These are phyloP conservation scores for Riparia riparia DNA, from an alignment of 2,113 vertebrate species.

Conservation along the genomic window DNA sequence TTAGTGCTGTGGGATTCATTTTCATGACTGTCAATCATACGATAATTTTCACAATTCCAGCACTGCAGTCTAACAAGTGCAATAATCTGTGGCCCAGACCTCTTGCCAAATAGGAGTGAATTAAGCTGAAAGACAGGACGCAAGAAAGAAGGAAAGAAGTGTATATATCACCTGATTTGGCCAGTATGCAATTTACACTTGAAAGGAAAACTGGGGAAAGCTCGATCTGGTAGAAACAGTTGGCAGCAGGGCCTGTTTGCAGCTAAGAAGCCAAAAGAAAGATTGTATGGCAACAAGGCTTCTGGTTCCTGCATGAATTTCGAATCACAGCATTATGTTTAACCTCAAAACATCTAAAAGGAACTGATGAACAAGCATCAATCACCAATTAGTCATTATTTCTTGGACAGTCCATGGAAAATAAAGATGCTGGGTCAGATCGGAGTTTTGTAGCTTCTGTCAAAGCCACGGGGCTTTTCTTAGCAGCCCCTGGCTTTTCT, in stretches of 20 bases:
- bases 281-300: conserved; percentile 51
- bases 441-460: not conserved
- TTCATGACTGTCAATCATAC: conserved; percentile 14
- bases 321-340: conserved; percentile 1
- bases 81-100: conserved; percentile 4
- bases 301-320: conserved; percentile 29
- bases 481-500: not conserved
- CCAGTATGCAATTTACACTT: conserved; percentile 34
- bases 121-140: conserved; percentile 1
- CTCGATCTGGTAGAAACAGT: conserved; percentile 10
- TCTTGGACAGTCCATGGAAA: not conserved
- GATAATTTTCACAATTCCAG: not conserved
- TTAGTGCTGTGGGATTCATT: conserved; percentile 27
- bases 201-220: conserved; percentile 44
- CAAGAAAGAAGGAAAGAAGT: not conserved
- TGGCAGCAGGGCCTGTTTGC: conserved; percentile 57
- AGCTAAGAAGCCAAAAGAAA: conserved; percentile 52
- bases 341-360: conserved; percentile 42
- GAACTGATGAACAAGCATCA: not conserved
- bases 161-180: conserved; percentile 9
- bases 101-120: not conserved
- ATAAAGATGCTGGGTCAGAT: not conserved
- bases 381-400: not conserved
- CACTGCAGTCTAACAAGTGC: conserved; percentile 10
- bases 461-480: not conserved